phyloP scores from a whole-genome alignment of 2,888 invertebrate species.

The Hyposoter didymator region DNA sequence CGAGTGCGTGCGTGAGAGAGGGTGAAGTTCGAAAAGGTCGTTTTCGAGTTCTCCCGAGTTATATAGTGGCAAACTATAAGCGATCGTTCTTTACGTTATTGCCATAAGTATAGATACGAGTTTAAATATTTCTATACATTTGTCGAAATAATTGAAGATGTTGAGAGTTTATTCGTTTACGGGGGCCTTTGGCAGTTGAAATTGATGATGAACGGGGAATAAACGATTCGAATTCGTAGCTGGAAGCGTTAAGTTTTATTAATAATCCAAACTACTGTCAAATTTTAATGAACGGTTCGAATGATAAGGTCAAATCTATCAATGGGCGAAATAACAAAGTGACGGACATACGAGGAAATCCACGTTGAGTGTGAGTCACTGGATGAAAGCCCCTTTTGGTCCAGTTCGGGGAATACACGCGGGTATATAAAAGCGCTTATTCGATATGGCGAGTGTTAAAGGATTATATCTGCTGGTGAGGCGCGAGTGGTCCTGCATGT shows the following conservation, averaged over 20 bases:
- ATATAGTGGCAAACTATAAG: conserved; percentile 43
- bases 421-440: conserved; percentile 23
- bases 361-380: conserved; percentile 31
- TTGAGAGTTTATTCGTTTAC: not conserved
- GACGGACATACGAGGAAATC: conserved; percentile 8
- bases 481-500: conserved; percentile 13
- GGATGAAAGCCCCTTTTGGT: not conserved
- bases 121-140: not conserved
- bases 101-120: not conserved
- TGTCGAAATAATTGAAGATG: not conserved
- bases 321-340: not conserved
- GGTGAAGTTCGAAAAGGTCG: conserved; percentile 50
- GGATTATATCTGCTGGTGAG: not conserved
- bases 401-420: conserved; percentile 37
- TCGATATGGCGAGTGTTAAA: not conserved
- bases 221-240: too few relatives aligned
- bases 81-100: conserved; percentile 38
- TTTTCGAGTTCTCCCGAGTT: conserved; percentile 12
- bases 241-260: not conserved
- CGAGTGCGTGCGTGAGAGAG: conserved; percentile 48
- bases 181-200: too few relatives aligned
- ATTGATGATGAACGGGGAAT: too few relatives aligned
- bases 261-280: not conserved
- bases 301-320: conserved; percentile 9
- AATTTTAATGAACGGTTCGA: not conserved